Percentiles rank a stretch among this genome's conserved stretches.
phyloP scores from a whole-genome alignment of 2,797 vertebrate species.

The Megaceryle alcyon region DNA sequence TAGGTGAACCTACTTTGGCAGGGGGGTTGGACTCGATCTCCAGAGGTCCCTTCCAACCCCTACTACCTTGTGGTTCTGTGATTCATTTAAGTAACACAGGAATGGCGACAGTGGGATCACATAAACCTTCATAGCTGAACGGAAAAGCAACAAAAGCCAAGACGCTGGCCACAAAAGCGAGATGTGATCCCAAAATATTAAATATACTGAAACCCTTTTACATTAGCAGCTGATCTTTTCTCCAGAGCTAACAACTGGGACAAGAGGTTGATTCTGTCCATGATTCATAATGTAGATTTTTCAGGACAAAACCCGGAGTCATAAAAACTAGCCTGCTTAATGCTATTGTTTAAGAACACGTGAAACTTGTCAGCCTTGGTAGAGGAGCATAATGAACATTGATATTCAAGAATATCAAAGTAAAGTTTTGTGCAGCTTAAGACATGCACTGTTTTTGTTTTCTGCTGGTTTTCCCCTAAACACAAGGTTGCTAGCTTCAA shows the following conservation, averaged over 20 bases:
- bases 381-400: rapidly evolving
- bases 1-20: not conserved
- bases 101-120: not conserved
- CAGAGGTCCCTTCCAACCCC: not conserved
- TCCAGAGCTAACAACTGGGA: not conserved
- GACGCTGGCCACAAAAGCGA: not conserved
- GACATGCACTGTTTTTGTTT: not conserved
- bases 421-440: not conserved
- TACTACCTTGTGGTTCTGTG: not conserved
- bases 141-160: not conserved
- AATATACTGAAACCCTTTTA: not conserved
- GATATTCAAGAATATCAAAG: not conserved
- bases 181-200: not conserved
- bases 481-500: not conserved
- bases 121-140: not conserved
- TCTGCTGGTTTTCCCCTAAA: not conserved
- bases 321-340: not conserved
- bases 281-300: not conserved
- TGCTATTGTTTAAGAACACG: not conserved
- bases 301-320: not conserved
- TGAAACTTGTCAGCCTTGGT: not conserved
- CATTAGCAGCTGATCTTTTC: not conserved
- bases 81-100: not conserved
- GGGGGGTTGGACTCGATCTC: not conserved
- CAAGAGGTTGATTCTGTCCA: not conserved